phyloP scores from a whole-genome alignment of 2,888 invertebrate genomes.

The Nephrotoma flavescens region DNA sequence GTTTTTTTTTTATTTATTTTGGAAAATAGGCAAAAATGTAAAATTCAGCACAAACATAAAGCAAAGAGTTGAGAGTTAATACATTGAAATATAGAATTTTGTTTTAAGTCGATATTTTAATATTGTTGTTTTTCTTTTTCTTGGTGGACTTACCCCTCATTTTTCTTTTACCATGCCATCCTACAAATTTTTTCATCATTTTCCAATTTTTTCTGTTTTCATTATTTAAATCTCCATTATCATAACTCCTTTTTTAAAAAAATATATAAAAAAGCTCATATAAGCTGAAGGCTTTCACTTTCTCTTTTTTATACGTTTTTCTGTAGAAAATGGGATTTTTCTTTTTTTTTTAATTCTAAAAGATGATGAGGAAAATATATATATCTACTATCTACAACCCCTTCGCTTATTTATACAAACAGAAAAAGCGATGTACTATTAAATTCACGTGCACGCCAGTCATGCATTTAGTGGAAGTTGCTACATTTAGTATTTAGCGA shows the following conservation, averaged over 20 bases:
- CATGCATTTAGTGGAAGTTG: background rate
- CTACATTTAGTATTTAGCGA: background rate
- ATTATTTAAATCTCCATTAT: background rate
- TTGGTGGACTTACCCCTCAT: background rate
- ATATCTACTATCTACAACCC: background rate
- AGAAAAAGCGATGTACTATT: background rate
- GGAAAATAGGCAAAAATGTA: background rate
- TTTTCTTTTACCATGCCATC: background rate
- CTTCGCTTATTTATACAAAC: background rate
- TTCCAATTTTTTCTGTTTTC: background rate
- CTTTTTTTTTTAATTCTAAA: background rate
- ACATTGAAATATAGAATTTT: background rate
- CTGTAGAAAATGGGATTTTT: background rate
- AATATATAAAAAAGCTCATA: background rate
- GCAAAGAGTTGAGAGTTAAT: background rate
- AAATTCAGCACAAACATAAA: background rate
- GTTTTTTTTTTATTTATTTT: background rate
- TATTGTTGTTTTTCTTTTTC: background rate
- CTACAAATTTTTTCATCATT: background rate
- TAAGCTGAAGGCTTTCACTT: conserved; percentile 3
- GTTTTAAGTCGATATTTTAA: background rate
- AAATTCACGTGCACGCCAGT: background rate
- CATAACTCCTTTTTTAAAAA: background rate
- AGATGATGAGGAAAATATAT: background rate
- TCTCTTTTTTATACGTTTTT: background rate